phyloP scores from a whole-genome alignment of 2,113 vertebrate genomes.

The Notothenia rossii region DNA sequence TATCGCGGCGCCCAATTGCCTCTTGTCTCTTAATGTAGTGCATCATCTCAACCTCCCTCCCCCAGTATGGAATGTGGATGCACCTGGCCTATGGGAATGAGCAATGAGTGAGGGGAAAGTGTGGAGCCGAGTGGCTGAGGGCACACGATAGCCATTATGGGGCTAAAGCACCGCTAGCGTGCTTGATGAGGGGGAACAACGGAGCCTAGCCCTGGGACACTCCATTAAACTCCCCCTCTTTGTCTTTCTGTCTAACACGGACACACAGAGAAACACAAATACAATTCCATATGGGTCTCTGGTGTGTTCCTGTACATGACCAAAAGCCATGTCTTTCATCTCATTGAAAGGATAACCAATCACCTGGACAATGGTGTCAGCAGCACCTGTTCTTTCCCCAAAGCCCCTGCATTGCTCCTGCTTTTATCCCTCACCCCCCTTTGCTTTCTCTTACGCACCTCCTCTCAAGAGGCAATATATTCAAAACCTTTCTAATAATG shows the following conservation, averaged over 20 bases:
- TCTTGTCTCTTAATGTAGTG: constrained; percentile 58
- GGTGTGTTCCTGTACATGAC: constrained; percentile 52
- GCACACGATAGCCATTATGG: constrained; percentile 74
- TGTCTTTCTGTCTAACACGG: constrained; percentile 75
- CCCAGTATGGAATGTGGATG: constrained; percentile 38
- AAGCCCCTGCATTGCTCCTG: not conserved
- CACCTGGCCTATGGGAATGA: constrained; percentile 75
- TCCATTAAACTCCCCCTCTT: constrained; percentile 78
- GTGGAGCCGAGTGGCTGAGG: constrained; percentile 64
- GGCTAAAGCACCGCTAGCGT: constrained; percentile 78
- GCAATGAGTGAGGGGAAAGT: constrained; percentile 76
- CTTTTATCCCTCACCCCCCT: constrained; percentile 5
- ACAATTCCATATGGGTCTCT: constrained; percentile 24
- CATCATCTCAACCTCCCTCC: constrained; percentile 57
- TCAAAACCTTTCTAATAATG: constrained; percentile 18
- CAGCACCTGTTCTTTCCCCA: not conserved
- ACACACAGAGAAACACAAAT: constrained; percentile 39
- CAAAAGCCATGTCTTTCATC: constrained; percentile 54
- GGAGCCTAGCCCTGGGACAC: constrained; percentile 77
- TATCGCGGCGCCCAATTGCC: constrained; percentile 23
- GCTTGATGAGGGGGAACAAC: constrained; percentile 82
- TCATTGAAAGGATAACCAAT: constrained; percentile 38
- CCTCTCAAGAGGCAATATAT: constrained; percentile 30
- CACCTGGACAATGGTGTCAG: constrained; percentile 25
- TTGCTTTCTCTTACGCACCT: constrained; percentile 21